Conservation (phyloP, 2,797 vertebrate genomes). For the Brotula barbata region DNA sequence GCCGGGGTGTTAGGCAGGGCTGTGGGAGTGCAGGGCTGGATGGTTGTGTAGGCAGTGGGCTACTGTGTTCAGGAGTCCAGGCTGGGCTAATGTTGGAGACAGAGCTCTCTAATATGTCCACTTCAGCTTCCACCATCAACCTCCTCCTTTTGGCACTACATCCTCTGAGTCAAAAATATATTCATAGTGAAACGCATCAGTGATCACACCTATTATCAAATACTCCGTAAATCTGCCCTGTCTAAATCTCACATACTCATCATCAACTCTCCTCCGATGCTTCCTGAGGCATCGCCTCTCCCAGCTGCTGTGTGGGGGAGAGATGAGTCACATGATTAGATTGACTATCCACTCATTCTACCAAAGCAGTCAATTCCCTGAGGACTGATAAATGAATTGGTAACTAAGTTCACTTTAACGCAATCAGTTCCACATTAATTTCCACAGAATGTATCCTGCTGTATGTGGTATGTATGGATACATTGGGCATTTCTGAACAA, state of each 20-base stretch:
- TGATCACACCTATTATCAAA: not conserved
- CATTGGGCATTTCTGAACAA: no score
- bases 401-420: no score
- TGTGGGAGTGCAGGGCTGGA: conserved; percentile 35
- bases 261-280: conserved; percentile 76
- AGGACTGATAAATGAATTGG: no score
- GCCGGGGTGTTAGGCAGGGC: conserved; percentile 33
- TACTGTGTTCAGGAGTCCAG: conserved; percentile 53
- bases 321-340: conserved; percentile 6
- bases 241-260: conserved; percentile 73
- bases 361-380: no score
- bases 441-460: no score
- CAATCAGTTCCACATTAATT: no score
- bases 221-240: not conserved
- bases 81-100: conserved; percentile 16
- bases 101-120: conserved; percentile 42
- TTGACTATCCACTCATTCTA: no score
- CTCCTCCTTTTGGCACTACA: conserved; percentile 79
- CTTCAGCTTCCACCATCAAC: conserved; percentile 69
- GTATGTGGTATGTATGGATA: no score
- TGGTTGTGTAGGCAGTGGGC: conserved; percentile 38
- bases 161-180: conserved; percentile 57
- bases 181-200: not conserved
- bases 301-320: conserved; percentile 70
- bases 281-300: conserved; percentile 79